Percentiles rank a stretch among this genome's conserved stretches.
Evolutionary conservation across 1,140 invertebrate species (phyloP).

Genomic region (Trichogramma pretiosum): DNA sequence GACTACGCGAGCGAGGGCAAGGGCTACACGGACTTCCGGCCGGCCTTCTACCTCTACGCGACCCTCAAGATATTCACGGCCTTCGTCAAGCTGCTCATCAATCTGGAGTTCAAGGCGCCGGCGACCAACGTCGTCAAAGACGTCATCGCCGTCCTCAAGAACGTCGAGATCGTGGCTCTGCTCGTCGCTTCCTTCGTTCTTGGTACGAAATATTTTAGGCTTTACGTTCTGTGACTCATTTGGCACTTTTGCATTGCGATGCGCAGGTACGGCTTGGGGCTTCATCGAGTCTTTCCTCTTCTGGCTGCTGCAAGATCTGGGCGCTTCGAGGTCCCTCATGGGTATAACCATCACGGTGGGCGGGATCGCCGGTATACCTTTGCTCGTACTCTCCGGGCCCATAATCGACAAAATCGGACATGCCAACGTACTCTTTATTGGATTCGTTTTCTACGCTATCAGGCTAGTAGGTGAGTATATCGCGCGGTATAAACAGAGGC

Average conservation of each 20-base stretch:
- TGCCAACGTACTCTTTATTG: constrained; percentile 73
- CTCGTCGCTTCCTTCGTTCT: constrained; percentile 65
- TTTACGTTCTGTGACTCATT: too few relatives aligned
- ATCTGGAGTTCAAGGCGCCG: constrained; percentile 68
- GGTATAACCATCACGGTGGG: constrained; percentile 76
- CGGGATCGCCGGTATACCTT: constrained; percentile 66
- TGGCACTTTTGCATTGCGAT: too few relatives aligned
- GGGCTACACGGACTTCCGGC: constrained; percentile 65
- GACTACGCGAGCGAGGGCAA: constrained; percentile 54
- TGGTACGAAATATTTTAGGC: too few relatives aligned
- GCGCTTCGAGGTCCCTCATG: constrained; percentile 69
- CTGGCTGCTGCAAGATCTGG: constrained; percentile 74
- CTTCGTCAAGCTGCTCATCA: constrained; percentile 61
- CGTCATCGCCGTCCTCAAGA: constrained; percentile 60
- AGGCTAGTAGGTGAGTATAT: constrained; percentile 56
- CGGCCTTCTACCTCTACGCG: constrained; percentile 73
- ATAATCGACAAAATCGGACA: constrained; percentile 72
- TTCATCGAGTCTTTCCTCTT: constrained; percentile 81
- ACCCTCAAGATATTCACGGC: constrained; percentile 59
- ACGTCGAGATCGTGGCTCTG: constrained; percentile 64
- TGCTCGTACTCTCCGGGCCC: constrained; percentile 67
- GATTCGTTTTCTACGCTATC: constrained; percentile 67
- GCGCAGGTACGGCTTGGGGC: constrained; percentile 67
- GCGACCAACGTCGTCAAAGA: constrained; percentile 63
- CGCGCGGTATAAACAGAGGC: background rate